Conservation (phyloP, 2,888 invertebrate species). For the Oeneis ivallda region DNA sequence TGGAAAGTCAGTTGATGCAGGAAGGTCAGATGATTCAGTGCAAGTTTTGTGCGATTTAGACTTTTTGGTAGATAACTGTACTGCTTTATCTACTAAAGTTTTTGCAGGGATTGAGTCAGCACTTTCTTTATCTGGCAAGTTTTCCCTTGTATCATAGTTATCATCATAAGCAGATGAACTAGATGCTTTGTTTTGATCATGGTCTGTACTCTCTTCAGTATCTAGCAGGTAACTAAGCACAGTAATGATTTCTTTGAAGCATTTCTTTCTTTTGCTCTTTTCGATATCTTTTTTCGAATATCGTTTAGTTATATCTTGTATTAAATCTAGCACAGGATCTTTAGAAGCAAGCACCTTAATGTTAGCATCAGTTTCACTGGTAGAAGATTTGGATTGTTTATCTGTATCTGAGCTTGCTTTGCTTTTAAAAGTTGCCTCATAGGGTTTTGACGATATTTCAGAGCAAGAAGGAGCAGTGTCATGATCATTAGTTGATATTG, state of each 20-base stretch:
- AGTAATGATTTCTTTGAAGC: conserved; percentile 69
- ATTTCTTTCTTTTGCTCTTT: conserved; percentile 64
- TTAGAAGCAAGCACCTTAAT: conserved; percentile 34
- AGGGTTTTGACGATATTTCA: conserved; percentile 30
- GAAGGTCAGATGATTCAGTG: conserved; percentile 59
- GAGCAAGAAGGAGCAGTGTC: conserved; percentile 19
- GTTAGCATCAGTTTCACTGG: conserved; percentile 42
- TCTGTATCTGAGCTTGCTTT: conserved; percentile 30
- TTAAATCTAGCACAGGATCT: conserved; percentile 63
- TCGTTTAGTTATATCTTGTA: conserved; percentile 69
- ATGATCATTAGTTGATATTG: conserved; percentile 3
- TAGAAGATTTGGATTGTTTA: conserved; percentile 34
- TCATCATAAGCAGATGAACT: conserved; percentile 31
- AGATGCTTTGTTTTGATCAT: conserved; percentile 37
- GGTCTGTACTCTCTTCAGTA: conserved; percentile 63
- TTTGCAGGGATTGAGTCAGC: conserved; percentile 33
- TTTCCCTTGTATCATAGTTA: conserved; percentile 12
- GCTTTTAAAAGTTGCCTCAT: conserved; percentile 26
- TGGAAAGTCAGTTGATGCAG: conserved; percentile 59
- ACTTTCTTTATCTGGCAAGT: conserved; percentile 34
- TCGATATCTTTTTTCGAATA: conserved; percentile 65
- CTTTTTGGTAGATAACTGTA: conserved; percentile 53
- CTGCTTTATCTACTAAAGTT: conserved; percentile 52
- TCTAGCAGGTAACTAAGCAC: conserved; percentile 70
- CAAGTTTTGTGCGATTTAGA: conserved; percentile 45